phyloP scores from a whole-genome alignment of 2,797 vertebrate genomes.

The Gila robusta region DNA sequence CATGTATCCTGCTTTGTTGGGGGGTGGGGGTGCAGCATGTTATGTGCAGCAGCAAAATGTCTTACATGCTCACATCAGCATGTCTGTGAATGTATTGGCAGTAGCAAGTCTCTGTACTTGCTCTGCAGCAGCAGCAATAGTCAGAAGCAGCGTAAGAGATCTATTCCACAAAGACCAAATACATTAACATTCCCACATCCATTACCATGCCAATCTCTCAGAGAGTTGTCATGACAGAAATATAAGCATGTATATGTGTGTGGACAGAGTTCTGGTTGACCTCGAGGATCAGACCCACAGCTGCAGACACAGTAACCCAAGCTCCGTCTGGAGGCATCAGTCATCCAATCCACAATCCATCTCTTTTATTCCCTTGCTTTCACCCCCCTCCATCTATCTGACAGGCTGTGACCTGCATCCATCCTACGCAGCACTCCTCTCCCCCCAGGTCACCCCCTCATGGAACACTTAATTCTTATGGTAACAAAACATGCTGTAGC shows the following conservation, averaged over 20 bases:
- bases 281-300: slow-evolving; percentile 55
- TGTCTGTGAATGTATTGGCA: no score
- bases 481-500: slow-evolving; percentile 44
- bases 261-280: slow-evolving; percentile 33
- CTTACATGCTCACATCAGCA: no score
- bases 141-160: no score
- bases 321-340: slow-evolving; percentile 46
- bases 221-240: no score
- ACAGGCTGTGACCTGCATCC: slow-evolving; percentile 56
- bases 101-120: no score
- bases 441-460: slow-evolving; percentile 14
- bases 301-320: slow-evolving; percentile 58
- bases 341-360: slow-evolving; percentile 50
- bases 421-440: slow-evolving; percentile 18
- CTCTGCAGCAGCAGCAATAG: no score
- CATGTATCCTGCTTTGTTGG: no score
- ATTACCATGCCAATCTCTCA: no score
- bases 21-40: no score
- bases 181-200: no score
- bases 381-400: slow-evolving; percentile 15
- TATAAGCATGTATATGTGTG: slow-evolving; percentile 14
- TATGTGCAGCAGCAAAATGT: no score
- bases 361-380: slow-evolving; percentile 37
- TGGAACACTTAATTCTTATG: slow-evolving; percentile 41
- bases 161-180: no score